Percentiles rank a stretch among this genome's conserved stretches.
phyloP scores from a whole-genome alignment of 1,140 invertebrate species.

The Ceratoteleas bidentatus region DNA sequence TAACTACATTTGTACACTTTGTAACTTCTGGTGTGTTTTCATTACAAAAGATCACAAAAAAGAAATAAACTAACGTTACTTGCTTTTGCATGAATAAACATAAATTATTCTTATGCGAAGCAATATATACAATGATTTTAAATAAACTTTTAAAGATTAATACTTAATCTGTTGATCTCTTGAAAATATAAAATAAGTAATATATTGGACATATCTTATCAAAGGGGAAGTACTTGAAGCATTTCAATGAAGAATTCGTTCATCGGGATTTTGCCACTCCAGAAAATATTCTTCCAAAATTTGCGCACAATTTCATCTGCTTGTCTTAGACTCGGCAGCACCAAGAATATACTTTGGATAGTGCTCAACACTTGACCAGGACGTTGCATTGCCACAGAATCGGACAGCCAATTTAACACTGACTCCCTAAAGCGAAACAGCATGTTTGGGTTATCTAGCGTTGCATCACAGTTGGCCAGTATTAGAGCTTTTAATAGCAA shows the following conservation, averaged over 20 bases:
- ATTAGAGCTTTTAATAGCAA: slow-evolving; percentile 95
- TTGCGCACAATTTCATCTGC: slow-evolving; percentile 92
- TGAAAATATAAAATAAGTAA: too few species aligned
- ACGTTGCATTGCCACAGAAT: slow-evolving; percentile 91
- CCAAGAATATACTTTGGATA: slow-evolving; percentile 92
- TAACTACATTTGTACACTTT: too few species aligned
- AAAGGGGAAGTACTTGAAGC: neutral
- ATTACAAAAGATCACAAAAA: too few species aligned
- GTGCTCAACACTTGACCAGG: slow-evolving; percentile 85
- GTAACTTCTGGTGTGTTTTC: too few species aligned
- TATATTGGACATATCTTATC: too few species aligned
- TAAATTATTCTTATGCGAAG: too few species aligned
- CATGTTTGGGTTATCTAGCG: slow-evolving; percentile 91
- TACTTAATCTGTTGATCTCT: too few species aligned
- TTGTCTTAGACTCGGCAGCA: slow-evolving; percentile 93
- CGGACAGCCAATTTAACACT: slow-evolving; percentile 91
- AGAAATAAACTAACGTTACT: too few species aligned
- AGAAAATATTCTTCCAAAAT: slow-evolving; percentile 94
- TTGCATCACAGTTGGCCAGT: slow-evolving; percentile 94
- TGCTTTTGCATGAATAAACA: too few species aligned
- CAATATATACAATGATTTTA: too few species aligned
- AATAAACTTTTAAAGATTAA: too few species aligned
- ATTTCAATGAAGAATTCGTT: slow-evolving; percentile 38
- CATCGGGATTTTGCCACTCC: slow-evolving; percentile 80
- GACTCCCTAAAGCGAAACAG: slow-evolving; percentile 93